phyloP scores from a whole-genome alignment of 2,113 vertebrate species.

The Callocephalon fimbriatum region DNA sequence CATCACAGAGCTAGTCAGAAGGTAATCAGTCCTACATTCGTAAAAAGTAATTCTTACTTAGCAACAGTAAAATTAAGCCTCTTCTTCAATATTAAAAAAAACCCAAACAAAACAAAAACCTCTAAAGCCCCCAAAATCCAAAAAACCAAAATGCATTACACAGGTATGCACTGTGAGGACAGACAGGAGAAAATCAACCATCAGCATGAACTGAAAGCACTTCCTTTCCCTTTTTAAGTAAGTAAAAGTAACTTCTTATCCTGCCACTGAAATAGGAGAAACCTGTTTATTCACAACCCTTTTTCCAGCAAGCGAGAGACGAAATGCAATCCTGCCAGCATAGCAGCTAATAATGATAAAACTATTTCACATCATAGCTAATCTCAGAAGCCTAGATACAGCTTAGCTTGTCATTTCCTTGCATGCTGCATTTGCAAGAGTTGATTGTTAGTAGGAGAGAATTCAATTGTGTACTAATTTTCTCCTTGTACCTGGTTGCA shows the following conservation, averaged over 20 bases:
- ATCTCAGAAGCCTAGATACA: not conserved
- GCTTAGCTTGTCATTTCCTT: not conserved
- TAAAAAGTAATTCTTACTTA: not conserved
- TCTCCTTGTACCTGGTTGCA: not conserved
- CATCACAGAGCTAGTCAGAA: not conserved
- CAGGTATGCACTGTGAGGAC: not conserved
- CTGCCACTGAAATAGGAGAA: not conserved
- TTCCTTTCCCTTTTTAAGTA: not conserved
- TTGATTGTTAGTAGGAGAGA: not conserved
- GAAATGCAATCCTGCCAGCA: not conserved
- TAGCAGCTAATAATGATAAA: not conserved
- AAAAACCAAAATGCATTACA: not conserved
- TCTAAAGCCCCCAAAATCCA: not conserved
- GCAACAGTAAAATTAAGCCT: not conserved
- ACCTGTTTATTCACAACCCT: not conserved
- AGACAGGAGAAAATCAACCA: not conserved
- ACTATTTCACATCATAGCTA: not conserved
- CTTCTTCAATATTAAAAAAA: not conserved
- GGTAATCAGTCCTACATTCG: not conserved
- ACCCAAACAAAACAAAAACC: not conserved
- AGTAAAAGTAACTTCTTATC: not conserved
- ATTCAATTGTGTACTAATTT: not conserved
- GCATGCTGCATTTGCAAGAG: not conserved
- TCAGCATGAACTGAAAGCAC: not conserved
- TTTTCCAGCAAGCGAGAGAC: not conserved